Base-by-base conservation (phyloP, 2,888 invertebrate species). In the Parnassius apollo region DNA sequence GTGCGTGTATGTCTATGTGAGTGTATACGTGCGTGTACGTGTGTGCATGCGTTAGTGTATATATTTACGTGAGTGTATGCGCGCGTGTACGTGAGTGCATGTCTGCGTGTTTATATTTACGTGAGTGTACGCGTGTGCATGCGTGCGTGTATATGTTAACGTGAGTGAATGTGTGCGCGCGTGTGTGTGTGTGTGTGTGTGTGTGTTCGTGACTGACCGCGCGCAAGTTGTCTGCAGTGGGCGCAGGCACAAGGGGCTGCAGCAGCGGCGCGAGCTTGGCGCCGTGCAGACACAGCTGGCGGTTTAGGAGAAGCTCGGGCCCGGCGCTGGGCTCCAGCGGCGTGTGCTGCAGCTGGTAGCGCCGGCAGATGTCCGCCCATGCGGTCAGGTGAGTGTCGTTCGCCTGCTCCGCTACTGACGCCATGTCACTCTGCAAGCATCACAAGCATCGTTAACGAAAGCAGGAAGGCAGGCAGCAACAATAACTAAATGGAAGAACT, bases 351-450 rank as follows among this genome's bases (percentile, higher is more conserved):
- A 98, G 94, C 53, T 93, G 92, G 82, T 96, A 95, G 67, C 91
- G 89, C 68, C 94, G 93, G 80, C 98, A 98, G 42, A 96, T 94
- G 77, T 96, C 96, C 0, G 97, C 97, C 98, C 98, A 98, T 18
- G 98, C 97, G 0, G 94, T 94, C 89, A 98, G 93, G 83, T 98
- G 98, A 81, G 98, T 98, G 85, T 98, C 98, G 83, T 98, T 98
- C 0, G 97, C 97, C 76, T 98, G 97, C 72, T 97, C 97, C 0
- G 97, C 96, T 7, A 97, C 95, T 9, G 94, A 94, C 1, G 93
- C 93, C 87, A 97, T 94, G 87, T 97, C 97, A 53, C 93, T 90
- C 96, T 96, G 81, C 22, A 2, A 35, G 7, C 35, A 35, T 4
- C 35, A 35, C 35, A 35, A 7, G 35, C 35, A 7, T 35, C 7